phyloP scores from a whole-genome alignment of 1,140 invertebrate genomes.

The Bombus balteatus region DNA sequence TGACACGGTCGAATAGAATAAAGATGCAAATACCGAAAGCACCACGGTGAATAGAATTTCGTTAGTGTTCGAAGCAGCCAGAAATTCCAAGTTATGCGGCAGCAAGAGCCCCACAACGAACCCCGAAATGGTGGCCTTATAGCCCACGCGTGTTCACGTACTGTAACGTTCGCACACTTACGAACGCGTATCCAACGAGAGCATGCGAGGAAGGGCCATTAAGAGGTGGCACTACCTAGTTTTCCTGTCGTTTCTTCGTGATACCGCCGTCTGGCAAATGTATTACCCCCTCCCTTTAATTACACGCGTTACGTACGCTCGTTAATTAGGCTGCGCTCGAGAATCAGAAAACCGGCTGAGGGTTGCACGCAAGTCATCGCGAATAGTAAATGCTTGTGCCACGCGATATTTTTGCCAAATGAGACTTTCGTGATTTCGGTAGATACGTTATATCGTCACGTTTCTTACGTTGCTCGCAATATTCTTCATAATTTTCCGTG shows the following conservation, averaged over 20 bases:
- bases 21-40: not conserved
- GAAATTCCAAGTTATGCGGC: slow-evolving; percentile 46
- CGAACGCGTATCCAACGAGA: slow-evolving; percentile 62
- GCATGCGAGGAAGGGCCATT: slow-evolving; percentile 54
- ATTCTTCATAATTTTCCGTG: not conserved
- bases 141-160: slow-evolving; percentile 67
- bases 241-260: slow-evolving; percentile 68
- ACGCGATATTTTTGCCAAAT: slow-evolving; percentile 8
- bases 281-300: slow-evolving; percentile 71
- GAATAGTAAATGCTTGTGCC: slow-evolving; percentile 36
- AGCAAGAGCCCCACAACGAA: slow-evolving; percentile 19
- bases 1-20: not conserved
- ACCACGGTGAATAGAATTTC: not conserved
- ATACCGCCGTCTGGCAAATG: slow-evolving; percentile 59
- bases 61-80: not conserved
- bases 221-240: slow-evolving; percentile 63
- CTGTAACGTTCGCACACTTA: slow-evolving; percentile 78
- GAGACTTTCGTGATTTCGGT: not conserved
- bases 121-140: not conserved
- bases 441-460: not conserved
- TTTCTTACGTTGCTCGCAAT: not conserved
- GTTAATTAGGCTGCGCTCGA: slow-evolving; percentile 67
- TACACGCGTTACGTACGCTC: slow-evolving; percentile 73
- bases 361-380: slow-evolving; percentile 52
- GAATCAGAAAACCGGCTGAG: slow-evolving; percentile 55